Percentiles rank a stretch among this genome's conserved stretches.
Conservation (phyloP, 2,888 invertebrate species). For the Ormyrus labotus region DNA sequence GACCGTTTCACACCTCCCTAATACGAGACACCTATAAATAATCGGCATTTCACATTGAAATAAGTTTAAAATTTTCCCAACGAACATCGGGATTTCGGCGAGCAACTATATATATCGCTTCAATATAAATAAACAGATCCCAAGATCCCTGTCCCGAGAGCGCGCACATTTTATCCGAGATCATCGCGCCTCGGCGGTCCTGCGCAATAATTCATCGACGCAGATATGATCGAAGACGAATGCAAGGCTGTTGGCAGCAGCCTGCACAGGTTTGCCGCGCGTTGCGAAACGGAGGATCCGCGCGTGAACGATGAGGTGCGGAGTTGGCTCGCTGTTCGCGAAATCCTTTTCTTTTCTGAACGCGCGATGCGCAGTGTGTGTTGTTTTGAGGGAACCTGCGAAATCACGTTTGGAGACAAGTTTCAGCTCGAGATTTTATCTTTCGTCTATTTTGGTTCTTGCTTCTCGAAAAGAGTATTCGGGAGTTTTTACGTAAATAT, state of each 20-base stretch:
- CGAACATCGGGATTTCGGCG: too few species aligned
- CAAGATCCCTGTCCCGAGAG: not conserved
- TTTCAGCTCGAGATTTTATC: constrained; percentile 20
- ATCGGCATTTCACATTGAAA: too few species aligned
- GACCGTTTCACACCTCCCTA: too few species aligned
- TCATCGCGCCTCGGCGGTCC: constrained; percentile 59
- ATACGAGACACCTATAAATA: too few species aligned
- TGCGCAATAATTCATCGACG: constrained; percentile 66
- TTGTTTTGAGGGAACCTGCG: not conserved
- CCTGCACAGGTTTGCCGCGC: constrained; percentile 59
- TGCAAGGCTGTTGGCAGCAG: constrained; percentile 68
- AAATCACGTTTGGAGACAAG: not conserved
- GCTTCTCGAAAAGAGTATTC: too few species aligned
- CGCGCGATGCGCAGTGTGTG: not conserved
- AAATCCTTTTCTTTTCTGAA: not conserved
- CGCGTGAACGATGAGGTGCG: constrained; percentile 17
- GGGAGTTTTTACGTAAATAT: too few species aligned
- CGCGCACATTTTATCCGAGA: constrained; percentile 33
- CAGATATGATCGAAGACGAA: constrained; percentile 68
- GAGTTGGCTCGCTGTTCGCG: constrained; percentile 5
- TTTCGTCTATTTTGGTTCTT: not conserved
- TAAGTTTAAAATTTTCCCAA: too few species aligned
- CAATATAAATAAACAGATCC: not conserved
- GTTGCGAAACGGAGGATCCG: constrained; percentile 17
- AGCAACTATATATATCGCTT: too few species aligned